Percentiles rank a stretch among this genome's conserved stretches.
Conservation (phyloP, 2,797 vertebrate genomes). For the Chiroxiphia lanceolata region DNA sequence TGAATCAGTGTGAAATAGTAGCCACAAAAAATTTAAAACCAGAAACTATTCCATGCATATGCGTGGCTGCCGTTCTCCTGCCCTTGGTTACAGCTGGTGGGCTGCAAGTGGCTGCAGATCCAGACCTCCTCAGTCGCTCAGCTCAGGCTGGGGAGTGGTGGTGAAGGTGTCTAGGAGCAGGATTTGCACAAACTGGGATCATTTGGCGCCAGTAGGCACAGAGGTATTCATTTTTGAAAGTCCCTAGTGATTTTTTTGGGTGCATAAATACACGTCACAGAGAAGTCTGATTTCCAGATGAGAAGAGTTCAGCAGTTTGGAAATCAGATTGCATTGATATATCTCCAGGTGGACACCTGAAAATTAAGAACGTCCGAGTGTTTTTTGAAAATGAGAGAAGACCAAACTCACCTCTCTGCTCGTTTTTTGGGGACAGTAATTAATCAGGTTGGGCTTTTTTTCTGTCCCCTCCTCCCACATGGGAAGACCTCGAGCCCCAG, state of each 20-base stretch:
- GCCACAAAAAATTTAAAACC: background rate
- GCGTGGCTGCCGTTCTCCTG: background rate
- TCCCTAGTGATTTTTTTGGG: background rate
- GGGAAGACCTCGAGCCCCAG: background rate
- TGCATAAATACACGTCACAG: background rate
- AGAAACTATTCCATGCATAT: background rate
- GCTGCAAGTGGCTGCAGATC: background rate
- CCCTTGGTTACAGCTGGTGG: background rate
- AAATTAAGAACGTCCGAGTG: background rate
- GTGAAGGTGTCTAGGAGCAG: background rate
- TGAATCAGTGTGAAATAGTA: background rate
- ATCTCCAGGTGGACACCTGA: background rate
- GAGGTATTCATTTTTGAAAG: background rate
- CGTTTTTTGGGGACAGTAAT: background rate
- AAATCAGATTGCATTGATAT: background rate
- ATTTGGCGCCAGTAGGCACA: background rate
- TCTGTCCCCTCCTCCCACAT: background rate
- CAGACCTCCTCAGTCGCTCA: background rate
- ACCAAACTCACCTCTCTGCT: background rate
- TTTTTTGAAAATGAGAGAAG: background rate
- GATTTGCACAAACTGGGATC: background rate
- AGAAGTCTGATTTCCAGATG: background rate
- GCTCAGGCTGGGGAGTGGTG: rapidly evolving
- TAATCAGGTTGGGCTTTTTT: background rate
- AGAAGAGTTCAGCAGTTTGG: background rate